Conservation (phyloP, 1,140 invertebrate species). For the Drosophila tropicalis region DNA sequence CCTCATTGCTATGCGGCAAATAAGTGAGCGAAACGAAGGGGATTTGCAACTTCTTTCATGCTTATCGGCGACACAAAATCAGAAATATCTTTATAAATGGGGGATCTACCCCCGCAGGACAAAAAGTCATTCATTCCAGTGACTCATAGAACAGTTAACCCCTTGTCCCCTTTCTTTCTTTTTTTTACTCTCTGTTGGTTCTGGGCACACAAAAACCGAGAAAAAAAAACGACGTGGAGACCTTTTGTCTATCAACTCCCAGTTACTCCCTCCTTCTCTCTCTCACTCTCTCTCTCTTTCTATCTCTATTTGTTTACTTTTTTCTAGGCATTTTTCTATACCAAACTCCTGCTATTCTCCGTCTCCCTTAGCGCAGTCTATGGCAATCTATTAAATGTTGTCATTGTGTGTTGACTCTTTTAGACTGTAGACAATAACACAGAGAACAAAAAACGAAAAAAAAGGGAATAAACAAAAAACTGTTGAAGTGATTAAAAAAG, state of each 20-base stretch:
- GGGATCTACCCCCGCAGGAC: not conserved
- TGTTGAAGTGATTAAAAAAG: constrained; percentile 80
- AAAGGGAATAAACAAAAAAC: constrained; percentile 50
- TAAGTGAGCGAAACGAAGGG: not conserved
- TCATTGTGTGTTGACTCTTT: constrained; percentile 68
- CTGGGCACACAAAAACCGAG: constrained; percentile 32
- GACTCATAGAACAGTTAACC: constrained; percentile 72
- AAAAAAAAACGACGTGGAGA: not conserved
- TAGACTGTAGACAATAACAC: constrained; percentile 61
- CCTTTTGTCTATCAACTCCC: constrained; percentile 38
- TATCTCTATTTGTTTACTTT: constrained; percentile 40
- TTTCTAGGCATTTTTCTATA: constrained; percentile 63
- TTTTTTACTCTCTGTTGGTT: not conserved
- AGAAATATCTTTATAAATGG: constrained; percentile 70
- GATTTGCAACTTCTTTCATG: constrained; percentile 50
- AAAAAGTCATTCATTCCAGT: constrained; percentile 63
- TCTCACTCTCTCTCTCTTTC: not conserved
- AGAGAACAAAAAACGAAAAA: constrained; percentile 19
- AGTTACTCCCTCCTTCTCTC: not conserved
- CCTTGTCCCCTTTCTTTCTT: constrained; percentile 39
- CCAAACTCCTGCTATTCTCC: constrained; percentile 1
- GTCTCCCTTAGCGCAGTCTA: constrained; percentile 13
- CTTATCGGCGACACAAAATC: constrained; percentile 65
- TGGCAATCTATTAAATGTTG: constrained; percentile 79
- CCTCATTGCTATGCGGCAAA: constrained; percentile 67